These are phyloP conservation scores for Scelioninae gen. 1 DNA, from an alignment of 2,888 invertebrate genomes.

Conservation along the genomic window DNA sequence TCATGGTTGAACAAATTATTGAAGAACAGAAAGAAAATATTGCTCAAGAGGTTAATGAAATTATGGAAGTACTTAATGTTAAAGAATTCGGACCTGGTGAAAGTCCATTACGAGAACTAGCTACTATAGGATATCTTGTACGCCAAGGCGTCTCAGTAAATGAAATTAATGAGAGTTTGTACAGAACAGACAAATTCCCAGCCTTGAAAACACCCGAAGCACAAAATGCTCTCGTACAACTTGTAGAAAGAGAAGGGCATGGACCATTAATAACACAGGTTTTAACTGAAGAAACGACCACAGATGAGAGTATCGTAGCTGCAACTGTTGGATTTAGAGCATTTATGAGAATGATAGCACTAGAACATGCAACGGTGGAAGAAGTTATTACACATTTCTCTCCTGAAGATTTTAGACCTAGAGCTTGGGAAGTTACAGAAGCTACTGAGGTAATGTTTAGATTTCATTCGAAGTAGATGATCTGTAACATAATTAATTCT, in stretches of 20 bases:
- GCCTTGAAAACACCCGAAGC: conserved; percentile 92
- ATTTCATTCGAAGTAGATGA: no score
- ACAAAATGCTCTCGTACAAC: conserved; percentile 92
- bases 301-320: conserved; percentile 91
- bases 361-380: conserved; percentile 92
- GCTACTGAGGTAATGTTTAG: no score
- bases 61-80: conserved; percentile 90
- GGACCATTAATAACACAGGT: conserved; percentile 92
- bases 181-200: conserved; percentile 91
- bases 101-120: conserved; percentile 91
- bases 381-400: conserved; percentile 93
- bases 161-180: conserved; percentile 90
- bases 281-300: conserved; percentile 91
- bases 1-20: conserved; percentile 86
- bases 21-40: conserved; percentile 86
- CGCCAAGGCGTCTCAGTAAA: conserved; percentile 90
- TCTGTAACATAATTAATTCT: no score
- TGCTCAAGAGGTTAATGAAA: conserved; percentile 90
- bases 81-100: conserved; percentile 93
- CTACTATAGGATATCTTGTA: conserved; percentile 91
- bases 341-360: conserved; percentile 93
- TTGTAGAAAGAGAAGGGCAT: conserved; percentile 93
- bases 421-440: no score
- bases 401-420: no score
- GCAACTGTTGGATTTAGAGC: conserved; percentile 93